phyloP scores from a whole-genome alignment of 2,888 invertebrate genomes.

The Coenonympha arcania region DNA sequence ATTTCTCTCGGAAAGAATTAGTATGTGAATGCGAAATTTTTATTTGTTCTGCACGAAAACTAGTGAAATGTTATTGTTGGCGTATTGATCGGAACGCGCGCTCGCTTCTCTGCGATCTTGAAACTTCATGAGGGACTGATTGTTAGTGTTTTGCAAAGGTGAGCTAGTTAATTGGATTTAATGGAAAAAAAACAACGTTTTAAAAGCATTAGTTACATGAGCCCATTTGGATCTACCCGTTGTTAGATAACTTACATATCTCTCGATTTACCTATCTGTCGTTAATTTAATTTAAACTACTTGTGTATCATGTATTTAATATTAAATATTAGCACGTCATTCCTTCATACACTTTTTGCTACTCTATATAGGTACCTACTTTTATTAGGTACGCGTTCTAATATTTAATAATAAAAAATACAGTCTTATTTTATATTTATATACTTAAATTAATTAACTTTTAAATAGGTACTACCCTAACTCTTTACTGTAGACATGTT shows the following conservation, averaged over 20 bases:
- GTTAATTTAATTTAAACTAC: background rate
- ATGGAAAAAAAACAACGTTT: background rate
- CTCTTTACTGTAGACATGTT: too few relatives aligned
- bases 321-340: too few relatives aligned
- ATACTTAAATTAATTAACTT: too few relatives aligned
- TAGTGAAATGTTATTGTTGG: slow-evolving; percentile 66
- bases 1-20: slow-evolving; percentile 65
- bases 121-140: slow-evolving; percentile 63
- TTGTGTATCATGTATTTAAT: too few relatives aligned
- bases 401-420: too few relatives aligned
- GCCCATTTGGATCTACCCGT: background rate
- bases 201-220: background rate
- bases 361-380: too few relatives aligned
- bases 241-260: background rate
- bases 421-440: too few relatives aligned
- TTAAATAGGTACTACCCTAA: too few relatives aligned
- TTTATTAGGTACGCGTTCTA: too few relatives aligned
- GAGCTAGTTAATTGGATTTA: slow-evolving; percentile 10
- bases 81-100: slow-evolving; percentile 45
- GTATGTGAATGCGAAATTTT: slow-evolving; percentile 67
- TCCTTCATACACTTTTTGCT: too few relatives aligned
- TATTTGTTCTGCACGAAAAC: slow-evolving; percentile 56
- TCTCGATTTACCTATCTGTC: background rate
- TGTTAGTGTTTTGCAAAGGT: slow-evolving; percentile 31
- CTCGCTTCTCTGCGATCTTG: slow-evolving; percentile 43